A percentile compares a stretch with the other conserved stretches of the same genome.
These are phyloP conservation scores for Anticlea derivata DNA, from an alignment of 2,888 invertebrate genomes.

Conservation along the genomic window DNA sequence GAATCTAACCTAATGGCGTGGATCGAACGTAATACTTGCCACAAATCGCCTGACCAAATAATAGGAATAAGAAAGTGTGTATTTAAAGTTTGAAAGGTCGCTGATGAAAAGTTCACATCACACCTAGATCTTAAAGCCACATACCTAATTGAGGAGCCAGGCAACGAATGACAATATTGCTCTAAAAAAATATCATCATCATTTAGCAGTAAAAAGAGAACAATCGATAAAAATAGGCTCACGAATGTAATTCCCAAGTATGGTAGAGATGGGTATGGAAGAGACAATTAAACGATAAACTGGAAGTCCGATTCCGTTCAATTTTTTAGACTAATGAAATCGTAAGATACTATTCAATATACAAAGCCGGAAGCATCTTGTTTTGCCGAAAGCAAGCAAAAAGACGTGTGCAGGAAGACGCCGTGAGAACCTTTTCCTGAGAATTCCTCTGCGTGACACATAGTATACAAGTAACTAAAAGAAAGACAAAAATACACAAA, in stretches of 20 bases:
- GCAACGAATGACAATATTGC: too few relatives aligned
- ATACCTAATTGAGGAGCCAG: too few relatives aligned
- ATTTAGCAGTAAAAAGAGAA: too few relatives aligned
- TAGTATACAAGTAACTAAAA: neutral
- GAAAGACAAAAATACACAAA: neutral
- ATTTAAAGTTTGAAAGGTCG: too few relatives aligned
- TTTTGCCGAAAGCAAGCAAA: constrained; percentile 8
- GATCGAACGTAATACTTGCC: constrained; percentile 16
- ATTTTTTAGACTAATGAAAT: neutral
- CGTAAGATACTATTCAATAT: constrained; percentile 4
- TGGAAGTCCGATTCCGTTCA: too few relatives aligned
- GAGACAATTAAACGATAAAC: too few relatives aligned
- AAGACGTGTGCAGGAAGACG: constrained; percentile 3
- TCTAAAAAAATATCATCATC: too few relatives aligned
- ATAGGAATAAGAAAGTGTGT: neutral
- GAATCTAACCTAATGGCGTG: constrained; percentile 22
- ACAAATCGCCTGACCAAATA: constrained; percentile 9
- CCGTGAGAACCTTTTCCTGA: constrained; percentile 7
- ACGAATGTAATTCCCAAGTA: too few relatives aligned
- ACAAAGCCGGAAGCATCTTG: constrained; percentile 4
- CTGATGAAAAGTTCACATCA: too few relatives aligned
- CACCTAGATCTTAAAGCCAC: too few relatives aligned
- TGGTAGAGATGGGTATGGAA: too few relatives aligned
- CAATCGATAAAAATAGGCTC: too few relatives aligned
- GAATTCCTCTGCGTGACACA: neutral